phyloP scores from a whole-genome alignment of 2,797 vertebrate genomes.

The Typhlichthys eigenmanni region DNA sequence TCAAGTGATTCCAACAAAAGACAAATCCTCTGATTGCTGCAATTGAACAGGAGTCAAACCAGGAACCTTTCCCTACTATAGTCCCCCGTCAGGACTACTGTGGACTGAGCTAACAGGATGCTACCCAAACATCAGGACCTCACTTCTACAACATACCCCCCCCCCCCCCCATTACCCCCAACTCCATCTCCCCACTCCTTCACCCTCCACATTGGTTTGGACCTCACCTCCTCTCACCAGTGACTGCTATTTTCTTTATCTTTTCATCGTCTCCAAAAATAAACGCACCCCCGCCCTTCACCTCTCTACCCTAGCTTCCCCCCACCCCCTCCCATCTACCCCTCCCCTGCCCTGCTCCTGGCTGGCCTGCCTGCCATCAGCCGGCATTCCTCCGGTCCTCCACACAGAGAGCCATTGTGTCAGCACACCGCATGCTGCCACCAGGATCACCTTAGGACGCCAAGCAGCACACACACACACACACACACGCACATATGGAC shows the following conservation, averaged over 20 bases:
- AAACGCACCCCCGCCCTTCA: constrained; percentile 17
- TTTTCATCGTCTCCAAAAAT: not conserved
- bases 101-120: not conserved
- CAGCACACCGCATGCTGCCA: constrained; percentile 45
- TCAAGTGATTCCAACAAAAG: no score
- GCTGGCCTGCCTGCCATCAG: constrained; percentile 59
- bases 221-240: constrained; percentile 6
- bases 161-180: not conserved
- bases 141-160: not conserved
- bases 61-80: no score
- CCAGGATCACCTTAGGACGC: constrained; percentile 72
- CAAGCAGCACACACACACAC: constrained; percentile 23
- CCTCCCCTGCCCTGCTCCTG: constrained; percentile 38
- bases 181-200: not conserved
- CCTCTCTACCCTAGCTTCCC: constrained; percentile 1
- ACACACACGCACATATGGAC: not conserved
- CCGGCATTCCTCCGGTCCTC: constrained; percentile 72
- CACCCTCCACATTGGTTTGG: not conserved
- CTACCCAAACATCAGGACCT: no score
- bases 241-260: not conserved
- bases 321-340: constrained; percentile 28
- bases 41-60: no score
- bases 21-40: no score
- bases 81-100: no score
- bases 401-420: constrained; percentile 79